phyloP scores from a whole-genome alignment of 2,888 invertebrate genomes.

The Leptinotarsa haldemani region DNA sequence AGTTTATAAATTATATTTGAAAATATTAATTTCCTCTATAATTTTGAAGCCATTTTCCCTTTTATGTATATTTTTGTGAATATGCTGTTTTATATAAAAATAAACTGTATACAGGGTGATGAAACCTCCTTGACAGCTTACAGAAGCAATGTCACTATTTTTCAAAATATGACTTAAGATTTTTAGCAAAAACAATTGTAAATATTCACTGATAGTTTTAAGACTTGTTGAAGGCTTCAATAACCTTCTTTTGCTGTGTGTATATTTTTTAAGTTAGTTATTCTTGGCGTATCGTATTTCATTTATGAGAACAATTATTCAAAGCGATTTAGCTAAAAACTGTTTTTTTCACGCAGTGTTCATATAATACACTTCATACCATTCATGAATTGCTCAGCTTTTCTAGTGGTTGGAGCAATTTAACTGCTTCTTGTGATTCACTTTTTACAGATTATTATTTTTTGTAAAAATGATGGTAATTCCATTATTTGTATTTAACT shows the following conservation, averaged over 20 bases:
- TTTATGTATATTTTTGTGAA: not conserved
- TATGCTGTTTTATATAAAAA: not conserved
- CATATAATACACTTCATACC: too few species aligned
- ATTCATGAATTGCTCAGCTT: not conserved
- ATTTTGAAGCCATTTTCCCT: not conserved
- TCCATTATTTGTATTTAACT: slow-evolving; percentile 1
- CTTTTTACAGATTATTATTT: not conserved
- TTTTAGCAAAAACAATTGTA: not conserved
- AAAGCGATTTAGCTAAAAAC: not conserved
- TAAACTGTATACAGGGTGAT: slow-evolving; percentile 10
- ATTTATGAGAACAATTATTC: not conserved
- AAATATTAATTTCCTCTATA: too few species aligned
- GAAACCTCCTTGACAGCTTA: slow-evolving; percentile 13
- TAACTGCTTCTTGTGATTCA: not conserved
- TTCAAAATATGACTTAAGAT: not conserved
- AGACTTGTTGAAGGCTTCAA: not conserved
- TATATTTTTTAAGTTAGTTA: not conserved
- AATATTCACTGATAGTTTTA: not conserved
- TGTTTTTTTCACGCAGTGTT: not conserved
- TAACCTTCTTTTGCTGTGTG: slow-evolving; percentile 2
- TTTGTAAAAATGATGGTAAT: not conserved
- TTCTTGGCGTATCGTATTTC: not conserved
- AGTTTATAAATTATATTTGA: too few species aligned
- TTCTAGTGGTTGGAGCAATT: not conserved
- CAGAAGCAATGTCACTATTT: slow-evolving; percentile 6